phyloP scores from a whole-genome alignment of 2,113 vertebrate genomes.

The Dipodomys merriami region DNA sequence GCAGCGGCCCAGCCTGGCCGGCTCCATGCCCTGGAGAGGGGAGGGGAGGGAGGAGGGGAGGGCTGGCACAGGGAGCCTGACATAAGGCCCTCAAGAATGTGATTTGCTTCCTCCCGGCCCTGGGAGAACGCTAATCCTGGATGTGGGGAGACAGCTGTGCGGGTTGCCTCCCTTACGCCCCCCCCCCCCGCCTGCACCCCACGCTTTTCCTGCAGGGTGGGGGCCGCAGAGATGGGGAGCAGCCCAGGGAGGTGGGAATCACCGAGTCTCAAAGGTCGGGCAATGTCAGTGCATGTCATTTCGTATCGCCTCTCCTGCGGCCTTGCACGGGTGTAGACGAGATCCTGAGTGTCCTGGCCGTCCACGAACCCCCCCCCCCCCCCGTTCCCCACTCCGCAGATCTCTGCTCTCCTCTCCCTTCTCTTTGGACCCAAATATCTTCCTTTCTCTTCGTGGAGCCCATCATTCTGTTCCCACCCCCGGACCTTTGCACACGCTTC shows the following conservation, averaged over 20 bases:
- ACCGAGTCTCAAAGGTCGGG: fast-evolving
- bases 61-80: constrained; percentile 62
- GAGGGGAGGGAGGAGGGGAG: not conserved
- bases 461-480: not conserved
- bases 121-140: constrained; percentile 76
- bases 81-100: constrained; percentile 80
- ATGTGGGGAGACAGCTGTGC: constrained; percentile 85
- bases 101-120: constrained; percentile 52
- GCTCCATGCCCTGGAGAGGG: not conserved
- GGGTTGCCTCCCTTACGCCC: not conserved
- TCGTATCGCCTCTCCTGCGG: too few relatives aligned
- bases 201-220: not conserved
- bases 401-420: not conserved
- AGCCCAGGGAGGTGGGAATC: not conserved
- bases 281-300: not conserved
- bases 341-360: not conserved
- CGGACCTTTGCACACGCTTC: not conserved
- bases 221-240: not conserved
- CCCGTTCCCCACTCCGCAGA: not conserved
- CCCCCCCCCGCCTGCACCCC: too few relatives aligned
- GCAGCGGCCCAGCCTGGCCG: not conserved
- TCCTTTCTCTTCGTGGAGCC: not conserved
- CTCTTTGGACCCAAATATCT: not conserved
- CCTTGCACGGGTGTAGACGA: too few relatives aligned
- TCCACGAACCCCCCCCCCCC: not conserved